Evolutionary conservation across 2,113 vertebrate genomes (phyloP), one percentile per base, ranked within the genome.

Genomic region (Acrocephalus arundinaceus): DNA sequence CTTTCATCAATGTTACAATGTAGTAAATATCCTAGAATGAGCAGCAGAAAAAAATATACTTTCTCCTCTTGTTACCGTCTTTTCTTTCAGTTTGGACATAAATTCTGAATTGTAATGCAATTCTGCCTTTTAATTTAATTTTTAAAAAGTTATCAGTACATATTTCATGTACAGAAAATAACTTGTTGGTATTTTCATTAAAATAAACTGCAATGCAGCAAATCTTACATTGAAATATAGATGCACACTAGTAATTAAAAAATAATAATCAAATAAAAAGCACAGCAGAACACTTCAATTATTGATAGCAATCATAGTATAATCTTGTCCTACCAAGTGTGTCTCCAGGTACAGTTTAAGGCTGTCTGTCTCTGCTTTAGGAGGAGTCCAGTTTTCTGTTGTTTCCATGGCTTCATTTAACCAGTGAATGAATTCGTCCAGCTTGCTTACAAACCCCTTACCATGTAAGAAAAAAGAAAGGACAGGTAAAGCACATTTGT

Each of bases 401-500:
- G 98, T 99, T 98, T 99, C 98, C 98, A 99, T 98, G 62, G 99
- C 99, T 97, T 99, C 98, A 84, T 99, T 98, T 97, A 99, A 97
- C 99, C 99, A 99, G 68, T 93, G 98, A 98, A 99, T 99, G 97
- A 99, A 99, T 95, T 99, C 98, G 89, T 99, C 99, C 97, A 99
- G 98, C 97, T 99, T 99, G 96, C 97, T 98, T 94, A 99, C 99
- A 81, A 99, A 99, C 28, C 97, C 98, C 99, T 99, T 97, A 77
- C 74, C 92, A 87, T 73, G 88, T 35, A 95, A 97, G 81, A 96
- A 84, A 72, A 68, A 74, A 78, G 28, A 89, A 78, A 89, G 54
- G 73, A 94, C 62, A 95, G 94, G 72, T 93, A 96, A 94, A 96
- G 27, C 46, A 94, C 33, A 82, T 94, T 83, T 89, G 76, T 94